A percentile compares a stretch with the other conserved stretches of the same genome.
Evolutionary conservation across 2,797 vertebrate genomes (phyloP).

Genomic region (Morelia viridis): DNA sequence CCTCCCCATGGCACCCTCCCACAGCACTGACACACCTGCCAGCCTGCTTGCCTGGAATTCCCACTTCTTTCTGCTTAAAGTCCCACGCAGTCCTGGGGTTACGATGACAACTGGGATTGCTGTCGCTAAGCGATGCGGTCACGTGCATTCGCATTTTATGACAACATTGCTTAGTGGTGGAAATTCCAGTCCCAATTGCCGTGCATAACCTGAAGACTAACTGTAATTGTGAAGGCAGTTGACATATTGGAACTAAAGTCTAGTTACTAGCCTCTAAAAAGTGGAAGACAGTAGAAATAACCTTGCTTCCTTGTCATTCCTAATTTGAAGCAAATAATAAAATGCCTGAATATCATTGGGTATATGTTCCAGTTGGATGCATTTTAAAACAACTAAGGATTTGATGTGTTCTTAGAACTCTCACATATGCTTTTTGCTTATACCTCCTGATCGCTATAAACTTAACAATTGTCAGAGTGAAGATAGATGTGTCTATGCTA

Average conservation of each 20-base stretch:
- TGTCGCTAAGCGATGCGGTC: too few species aligned
- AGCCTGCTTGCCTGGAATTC: too few species aligned
- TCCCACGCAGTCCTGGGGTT: too few species aligned
- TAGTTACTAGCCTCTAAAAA: neutral
- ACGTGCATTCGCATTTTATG: too few species aligned
- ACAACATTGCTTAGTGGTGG: too few species aligned
- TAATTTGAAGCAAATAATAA: neutral
- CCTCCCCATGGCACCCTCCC: too few species aligned
- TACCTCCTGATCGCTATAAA: neutral
- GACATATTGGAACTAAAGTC: neutral
- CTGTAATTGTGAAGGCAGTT: neutral
- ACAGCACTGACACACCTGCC: too few species aligned
- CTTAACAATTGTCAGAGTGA: neutral
- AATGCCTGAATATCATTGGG: neutral
- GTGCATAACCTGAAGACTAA: too few species aligned
- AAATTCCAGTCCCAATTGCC: too few species aligned
- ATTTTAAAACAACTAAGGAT: neutral
- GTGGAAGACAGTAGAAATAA: neutral
- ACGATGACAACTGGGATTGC: too few species aligned
- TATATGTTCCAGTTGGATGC: neutral
- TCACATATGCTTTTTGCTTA: neutral
- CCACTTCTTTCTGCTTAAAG: too few species aligned
- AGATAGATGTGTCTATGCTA: neutral
- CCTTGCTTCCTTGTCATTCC: neutral
- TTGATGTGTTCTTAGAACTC: neutral